phyloP scores from a whole-genome alignment of 2,797 vertebrate genomes.

The Nannoperca australis region DNA sequence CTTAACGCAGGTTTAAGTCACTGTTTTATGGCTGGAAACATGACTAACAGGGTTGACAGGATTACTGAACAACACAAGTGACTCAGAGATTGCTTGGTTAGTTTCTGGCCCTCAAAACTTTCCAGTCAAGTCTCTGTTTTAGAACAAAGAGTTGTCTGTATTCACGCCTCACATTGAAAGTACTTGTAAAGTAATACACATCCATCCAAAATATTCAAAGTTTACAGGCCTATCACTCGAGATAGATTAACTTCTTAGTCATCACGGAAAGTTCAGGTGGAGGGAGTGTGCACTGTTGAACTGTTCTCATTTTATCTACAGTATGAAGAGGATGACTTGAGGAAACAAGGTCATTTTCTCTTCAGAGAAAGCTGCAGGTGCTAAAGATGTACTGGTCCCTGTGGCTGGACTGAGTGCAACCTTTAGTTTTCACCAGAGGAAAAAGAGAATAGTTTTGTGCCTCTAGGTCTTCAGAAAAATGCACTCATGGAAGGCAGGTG shows the following conservation, averaged over 20 bases:
- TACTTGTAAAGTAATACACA: background rate
- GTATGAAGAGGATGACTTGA: background rate
- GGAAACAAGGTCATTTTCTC: background rate
- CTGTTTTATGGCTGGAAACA: slow-evolving; percentile 19
- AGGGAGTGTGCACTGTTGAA: slow-evolving; percentile 12
- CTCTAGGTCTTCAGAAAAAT: background rate
- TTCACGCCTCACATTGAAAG: slow-evolving; percentile 14
- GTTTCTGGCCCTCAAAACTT: slow-evolving; percentile 20
- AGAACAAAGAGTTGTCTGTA: slow-evolving; percentile 50
- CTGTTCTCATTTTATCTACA: background rate
- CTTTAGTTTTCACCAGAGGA: background rate
- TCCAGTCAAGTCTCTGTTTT: slow-evolving; percentile 15
- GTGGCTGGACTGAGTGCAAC: background rate
- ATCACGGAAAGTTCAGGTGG: slow-evolving; percentile 14
- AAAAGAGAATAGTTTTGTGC: background rate
- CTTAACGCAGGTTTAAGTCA: slow-evolving; percentile 9
- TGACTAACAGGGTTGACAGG: slow-evolving; percentile 11
- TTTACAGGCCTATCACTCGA: background rate
- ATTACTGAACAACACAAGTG: slow-evolving; percentile 32
- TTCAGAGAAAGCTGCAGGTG: background rate
- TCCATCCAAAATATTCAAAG: slow-evolving; percentile 2
- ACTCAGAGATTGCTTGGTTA: slow-evolving; percentile 29
- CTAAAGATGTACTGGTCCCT: background rate
- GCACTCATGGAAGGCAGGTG: background rate
- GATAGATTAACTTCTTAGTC: background rate